Evolutionary conservation across 2,797 vertebrate species (phyloP).

Genomic region (Pelodytes ibericus): DNA sequence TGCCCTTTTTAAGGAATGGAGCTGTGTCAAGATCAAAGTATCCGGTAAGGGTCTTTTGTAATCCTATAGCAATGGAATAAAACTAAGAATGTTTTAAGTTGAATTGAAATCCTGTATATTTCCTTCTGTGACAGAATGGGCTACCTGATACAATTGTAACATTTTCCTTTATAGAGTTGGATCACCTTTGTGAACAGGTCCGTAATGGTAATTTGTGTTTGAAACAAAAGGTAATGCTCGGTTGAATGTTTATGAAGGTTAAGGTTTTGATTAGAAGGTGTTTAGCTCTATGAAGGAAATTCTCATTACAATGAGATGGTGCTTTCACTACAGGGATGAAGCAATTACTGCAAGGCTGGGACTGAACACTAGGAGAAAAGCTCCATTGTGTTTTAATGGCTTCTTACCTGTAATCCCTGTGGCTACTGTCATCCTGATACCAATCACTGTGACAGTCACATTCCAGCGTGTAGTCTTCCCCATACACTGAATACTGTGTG

Average conservation of each 20-base stretch:
- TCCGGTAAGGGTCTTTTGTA: too few species aligned
- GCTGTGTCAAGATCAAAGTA: too few species aligned
- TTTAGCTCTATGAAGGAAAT: not conserved
- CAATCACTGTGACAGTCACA: slow-evolving; percentile 79
- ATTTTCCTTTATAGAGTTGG: not conserved
- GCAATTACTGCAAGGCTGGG: slow-evolving; percentile 7
- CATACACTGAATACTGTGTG: slow-evolving; percentile 71
- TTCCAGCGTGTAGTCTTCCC: slow-evolving; percentile 77
- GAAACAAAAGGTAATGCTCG: not conserved
- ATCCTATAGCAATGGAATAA: too few species aligned
- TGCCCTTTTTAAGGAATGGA: too few species aligned
- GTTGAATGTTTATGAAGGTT: slow-evolving; percentile 1
- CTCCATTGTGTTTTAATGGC: not conserved
- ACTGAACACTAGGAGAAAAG: not conserved
- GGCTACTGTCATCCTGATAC: slow-evolving; percentile 74
- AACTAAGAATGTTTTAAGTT: too few species aligned
- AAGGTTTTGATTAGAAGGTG: slow-evolving; percentile 1
- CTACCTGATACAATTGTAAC: not conserved
- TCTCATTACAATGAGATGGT: slow-evolving; percentile 6
- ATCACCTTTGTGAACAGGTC: not conserved
- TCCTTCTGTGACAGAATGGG: too few species aligned
- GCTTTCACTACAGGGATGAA: not conserved
- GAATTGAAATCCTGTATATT: too few species aligned
- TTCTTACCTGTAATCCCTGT: slow-evolving; percentile 84
- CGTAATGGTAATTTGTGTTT: slow-evolving; percentile 1